These are phyloP conservation scores for Parnassius mnemosyne DNA, from an alignment of 2,888 invertebrate species.

Conservation along the genomic window DNA sequence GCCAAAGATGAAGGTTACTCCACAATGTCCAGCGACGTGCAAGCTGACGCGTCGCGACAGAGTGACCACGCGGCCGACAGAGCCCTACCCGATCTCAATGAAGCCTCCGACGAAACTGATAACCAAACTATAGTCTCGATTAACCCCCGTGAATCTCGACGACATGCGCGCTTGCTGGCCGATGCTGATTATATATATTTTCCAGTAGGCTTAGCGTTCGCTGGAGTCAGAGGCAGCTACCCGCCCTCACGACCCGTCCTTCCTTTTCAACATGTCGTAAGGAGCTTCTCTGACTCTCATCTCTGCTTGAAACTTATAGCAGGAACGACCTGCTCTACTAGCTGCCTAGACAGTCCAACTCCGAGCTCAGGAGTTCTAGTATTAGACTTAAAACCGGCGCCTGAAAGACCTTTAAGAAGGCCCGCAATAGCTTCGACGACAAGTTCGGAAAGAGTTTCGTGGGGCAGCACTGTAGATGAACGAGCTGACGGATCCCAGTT, in stretches of 20 bases:
- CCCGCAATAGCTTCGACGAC: constrained; percentile 78
- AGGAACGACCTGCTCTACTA: constrained; percentile 76
- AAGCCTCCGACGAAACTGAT: constrained; percentile 86
- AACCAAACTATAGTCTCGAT: constrained; percentile 79
- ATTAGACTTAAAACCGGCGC: constrained; percentile 79
- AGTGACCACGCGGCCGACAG: constrained; percentile 79
- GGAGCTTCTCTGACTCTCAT: constrained; percentile 88
- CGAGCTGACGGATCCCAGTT: constrained; percentile 81
- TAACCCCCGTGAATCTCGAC: constrained; percentile 70
- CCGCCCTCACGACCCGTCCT: constrained; percentile 85
- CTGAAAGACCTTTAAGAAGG: constrained; percentile 81
- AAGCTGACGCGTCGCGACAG: constrained; percentile 84
- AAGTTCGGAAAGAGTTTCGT: constrained; percentile 76
- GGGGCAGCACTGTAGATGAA: constrained; percentile 82
- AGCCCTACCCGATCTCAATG: constrained; percentile 86
- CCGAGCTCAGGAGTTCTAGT: constrained; percentile 83
- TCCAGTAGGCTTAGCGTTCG: constrained; percentile 83
- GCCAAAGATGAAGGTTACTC: constrained; percentile 91
- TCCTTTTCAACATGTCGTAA: constrained; percentile 86
- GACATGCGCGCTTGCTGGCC: constrained; percentile 80
- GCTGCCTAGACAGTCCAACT: constrained; percentile 79
- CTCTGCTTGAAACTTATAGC: constrained; percentile 85
- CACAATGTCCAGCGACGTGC: constrained; percentile 91
- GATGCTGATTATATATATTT: constrained; percentile 85
- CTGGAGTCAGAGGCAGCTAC: constrained; percentile 85